These are phyloP conservation scores for Bergia sp. DNA, from an alignment of 92 coral and sea anemone genomes.

Conservation along the genomic window DNA sequence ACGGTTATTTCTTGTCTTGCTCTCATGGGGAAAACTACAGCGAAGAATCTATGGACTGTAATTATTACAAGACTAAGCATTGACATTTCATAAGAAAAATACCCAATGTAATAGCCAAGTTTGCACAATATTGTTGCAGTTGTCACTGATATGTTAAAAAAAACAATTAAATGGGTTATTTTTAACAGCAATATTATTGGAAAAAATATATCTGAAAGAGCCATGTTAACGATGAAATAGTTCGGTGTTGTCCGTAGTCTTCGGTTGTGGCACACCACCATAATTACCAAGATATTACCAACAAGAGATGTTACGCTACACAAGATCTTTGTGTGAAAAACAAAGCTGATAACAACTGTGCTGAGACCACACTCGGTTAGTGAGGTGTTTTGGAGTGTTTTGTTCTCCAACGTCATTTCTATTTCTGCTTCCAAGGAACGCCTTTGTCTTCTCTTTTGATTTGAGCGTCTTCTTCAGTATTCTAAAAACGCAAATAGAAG, in stretches of 20 bases:
- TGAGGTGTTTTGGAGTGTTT: not conserved
- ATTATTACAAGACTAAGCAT: not conserved
- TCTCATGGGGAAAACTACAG: not conserved
- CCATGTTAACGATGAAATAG: not conserved
- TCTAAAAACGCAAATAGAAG: too few relatives aligned
- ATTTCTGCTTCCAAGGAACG: not conserved
- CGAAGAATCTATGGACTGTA: not conserved
- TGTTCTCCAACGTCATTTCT: not conserved
- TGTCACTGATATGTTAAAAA: not conserved
- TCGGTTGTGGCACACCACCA: not conserved
- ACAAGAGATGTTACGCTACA: not conserved
- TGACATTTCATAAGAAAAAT: not conserved
- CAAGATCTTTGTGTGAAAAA: not conserved
- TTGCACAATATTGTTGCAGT: not conserved
- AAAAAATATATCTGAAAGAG: not conserved
- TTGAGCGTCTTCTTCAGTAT: too few relatives aligned
- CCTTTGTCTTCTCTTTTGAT: too few relatives aligned
- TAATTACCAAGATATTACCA: not conserved
- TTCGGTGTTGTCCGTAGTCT: not conserved
- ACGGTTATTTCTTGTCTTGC: not conserved
- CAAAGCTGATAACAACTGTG: not conserved
- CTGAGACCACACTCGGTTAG: not conserved
- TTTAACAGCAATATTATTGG: not conserved
- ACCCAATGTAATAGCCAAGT: too few relatives aligned
- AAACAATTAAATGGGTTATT: too few relatives aligned